Evolutionary conservation across 2,888 invertebrate genomes (phyloP).

Genomic region (Limnephilus marmoratus): DNA sequence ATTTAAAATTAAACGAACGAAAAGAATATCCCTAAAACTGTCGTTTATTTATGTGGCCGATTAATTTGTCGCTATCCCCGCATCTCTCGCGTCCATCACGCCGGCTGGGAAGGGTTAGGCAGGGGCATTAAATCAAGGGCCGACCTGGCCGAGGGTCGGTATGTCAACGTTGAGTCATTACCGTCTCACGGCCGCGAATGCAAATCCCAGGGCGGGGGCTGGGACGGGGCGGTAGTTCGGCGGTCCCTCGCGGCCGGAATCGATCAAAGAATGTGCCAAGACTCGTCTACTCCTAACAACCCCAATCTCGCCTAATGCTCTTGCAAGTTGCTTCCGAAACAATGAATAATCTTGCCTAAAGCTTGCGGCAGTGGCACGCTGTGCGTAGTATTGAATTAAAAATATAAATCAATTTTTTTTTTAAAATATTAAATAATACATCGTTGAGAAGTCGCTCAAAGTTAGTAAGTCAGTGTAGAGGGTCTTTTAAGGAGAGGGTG

Average conservation of each 20-base stretch:
- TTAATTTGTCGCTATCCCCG: background rate
- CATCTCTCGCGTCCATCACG: constrained; percentile 25
- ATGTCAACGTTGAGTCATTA: constrained; percentile 41
- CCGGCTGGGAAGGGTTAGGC: constrained; percentile 21
- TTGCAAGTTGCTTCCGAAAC: background rate
- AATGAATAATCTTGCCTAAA: background rate
- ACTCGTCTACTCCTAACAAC: background rate
- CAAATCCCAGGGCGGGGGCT: background rate
- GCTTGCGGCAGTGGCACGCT: background rate
- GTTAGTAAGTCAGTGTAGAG: no score
- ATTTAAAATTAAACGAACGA: constrained; percentile 2
- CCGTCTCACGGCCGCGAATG: background rate
- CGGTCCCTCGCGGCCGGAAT: background rate
- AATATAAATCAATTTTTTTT: background rate
- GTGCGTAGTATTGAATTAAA: background rate
- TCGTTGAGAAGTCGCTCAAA: no score
- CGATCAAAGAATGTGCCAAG: background rate
- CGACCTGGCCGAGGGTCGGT: constrained; percentile 9
- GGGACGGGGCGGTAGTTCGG: background rate
- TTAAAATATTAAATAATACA: no score
- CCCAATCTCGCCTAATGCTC: background rate
- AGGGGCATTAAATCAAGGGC: constrained; percentile 35
- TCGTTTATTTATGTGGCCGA: constrained; percentile 8
- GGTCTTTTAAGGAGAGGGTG: no score
- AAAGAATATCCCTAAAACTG: background rate